Evolutionary conservation across 1,140 invertebrate species (phyloP).

Genomic region (Phymastichus coffea): DNA sequence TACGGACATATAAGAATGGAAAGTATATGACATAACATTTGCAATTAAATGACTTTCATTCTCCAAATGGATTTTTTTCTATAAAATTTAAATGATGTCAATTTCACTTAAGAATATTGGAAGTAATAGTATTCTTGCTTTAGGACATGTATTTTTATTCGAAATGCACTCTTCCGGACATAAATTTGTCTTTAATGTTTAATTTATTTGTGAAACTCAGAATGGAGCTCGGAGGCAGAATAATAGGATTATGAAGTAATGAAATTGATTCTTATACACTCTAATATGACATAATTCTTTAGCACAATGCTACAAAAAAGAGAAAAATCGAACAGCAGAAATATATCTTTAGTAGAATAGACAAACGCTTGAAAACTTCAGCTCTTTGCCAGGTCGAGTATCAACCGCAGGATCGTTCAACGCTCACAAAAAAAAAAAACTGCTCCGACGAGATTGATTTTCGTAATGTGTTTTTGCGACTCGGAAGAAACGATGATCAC

Average conservation of each 20-base stretch:
- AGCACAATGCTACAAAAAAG: no score
- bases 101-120: conserved; percentile 6
- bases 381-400: no score
- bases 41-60: conserved; percentile 22
- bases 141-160: neutral
- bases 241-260: neutral
- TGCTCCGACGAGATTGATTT: no score
- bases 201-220: neutral
- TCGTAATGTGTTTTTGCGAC: no score
- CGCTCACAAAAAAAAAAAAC: no score
- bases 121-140: conserved; percentile 1
- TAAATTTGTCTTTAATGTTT: conserved; percentile 5
- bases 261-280: no score
- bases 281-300: no score
- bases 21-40: conserved; percentile 16
- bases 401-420: no score
- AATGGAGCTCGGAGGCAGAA: neutral
- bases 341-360: no score
- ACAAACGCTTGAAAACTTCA: no score
- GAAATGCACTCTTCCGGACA: conserved; percentile 1
- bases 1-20: neutral
- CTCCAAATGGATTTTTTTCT: conserved; percentile 2
- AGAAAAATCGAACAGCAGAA: no score
- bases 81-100: neutral
- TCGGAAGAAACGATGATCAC: no score